These are phyloP conservation scores for Pavo muticus DNA, from an alignment of 2,113 vertebrate species.

Conservation along the genomic window DNA sequence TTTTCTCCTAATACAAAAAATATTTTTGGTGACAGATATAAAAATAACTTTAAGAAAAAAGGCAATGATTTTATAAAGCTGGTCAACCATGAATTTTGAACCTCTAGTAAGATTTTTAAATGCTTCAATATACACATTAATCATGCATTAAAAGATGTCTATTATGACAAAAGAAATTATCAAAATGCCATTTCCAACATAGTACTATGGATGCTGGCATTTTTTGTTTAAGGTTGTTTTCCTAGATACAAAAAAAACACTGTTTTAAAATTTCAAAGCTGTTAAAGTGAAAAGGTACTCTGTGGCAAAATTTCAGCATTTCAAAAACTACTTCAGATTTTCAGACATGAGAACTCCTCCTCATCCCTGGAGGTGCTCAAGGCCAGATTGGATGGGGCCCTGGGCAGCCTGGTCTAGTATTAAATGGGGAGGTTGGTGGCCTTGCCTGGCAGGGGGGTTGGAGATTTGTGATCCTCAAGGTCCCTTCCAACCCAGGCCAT, in stretches of 20 bases:
- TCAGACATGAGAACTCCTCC: not conserved
- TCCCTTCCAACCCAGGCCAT: no score
- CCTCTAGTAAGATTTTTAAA: not conserved
- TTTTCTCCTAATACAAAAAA: not conserved
- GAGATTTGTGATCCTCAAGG: no score
- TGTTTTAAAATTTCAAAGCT: not conserved
- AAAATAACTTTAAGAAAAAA: not conserved
- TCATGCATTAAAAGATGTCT: not conserved
- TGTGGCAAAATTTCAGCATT: not conserved
- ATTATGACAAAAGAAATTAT: not conserved
- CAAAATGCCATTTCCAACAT: not conserved
- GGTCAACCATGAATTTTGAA: not conserved
- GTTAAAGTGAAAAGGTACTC: not conserved
- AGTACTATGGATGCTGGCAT: not conserved
- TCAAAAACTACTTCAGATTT: not conserved
- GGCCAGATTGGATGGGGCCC: no score
- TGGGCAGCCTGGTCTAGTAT: no score
- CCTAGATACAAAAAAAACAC: not conserved
- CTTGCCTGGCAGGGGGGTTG: no score
- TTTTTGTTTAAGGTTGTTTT: not conserved
- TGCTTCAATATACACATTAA: not conserved
- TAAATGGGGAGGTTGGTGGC: no score
- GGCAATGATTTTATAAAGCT: not conserved
- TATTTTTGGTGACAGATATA: not conserved
- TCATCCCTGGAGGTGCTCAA: no score